A percentile compares a stretch with the other conserved stretches of the same genome.
These are phyloP conservation scores for Leucopternis melanops DNA, from an alignment of 2,113 vertebrate species.

Conservation along the genomic window DNA sequence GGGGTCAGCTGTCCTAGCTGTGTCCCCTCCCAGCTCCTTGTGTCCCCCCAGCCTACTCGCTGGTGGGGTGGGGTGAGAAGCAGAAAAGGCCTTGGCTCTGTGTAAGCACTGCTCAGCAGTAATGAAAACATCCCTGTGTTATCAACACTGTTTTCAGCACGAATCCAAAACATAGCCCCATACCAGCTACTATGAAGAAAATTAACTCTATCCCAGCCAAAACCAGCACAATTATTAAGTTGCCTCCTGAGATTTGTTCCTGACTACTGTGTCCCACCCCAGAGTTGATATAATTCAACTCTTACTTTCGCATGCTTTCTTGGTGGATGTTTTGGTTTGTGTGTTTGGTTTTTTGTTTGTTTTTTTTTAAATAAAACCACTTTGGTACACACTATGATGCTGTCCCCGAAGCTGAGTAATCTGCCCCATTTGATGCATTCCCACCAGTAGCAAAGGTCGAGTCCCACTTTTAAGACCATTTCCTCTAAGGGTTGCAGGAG, in stretches of 20 bases:
- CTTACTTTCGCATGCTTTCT: not conserved
- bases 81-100: too few species aligned
- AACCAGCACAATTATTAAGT: not conserved
- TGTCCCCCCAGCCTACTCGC: too few species aligned
- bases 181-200: too few species aligned
- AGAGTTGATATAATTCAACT: not conserved
- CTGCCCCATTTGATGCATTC: not conserved
- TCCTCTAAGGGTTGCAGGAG: not conserved
- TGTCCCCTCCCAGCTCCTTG: too few species aligned
- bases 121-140: too few species aligned
- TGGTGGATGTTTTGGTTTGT: not conserved
- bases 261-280: not conserved
- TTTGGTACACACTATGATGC: not conserved
- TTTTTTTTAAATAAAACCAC: not conserved
- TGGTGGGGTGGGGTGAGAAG: too few species aligned
- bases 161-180: too few species aligned
- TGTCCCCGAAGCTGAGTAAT: not conserved
- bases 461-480: not conserved
- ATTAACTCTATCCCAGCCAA: too few species aligned
- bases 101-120: too few species aligned
- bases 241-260: not conserved
- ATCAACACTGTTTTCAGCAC: too few species aligned
- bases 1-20: too few species aligned
- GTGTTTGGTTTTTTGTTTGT: not conserved
- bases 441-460: not conserved